Base-by-base conservation (phyloP, 2,797 vertebrate species). In the Poeciliopsis paucimaculata region DNA sequence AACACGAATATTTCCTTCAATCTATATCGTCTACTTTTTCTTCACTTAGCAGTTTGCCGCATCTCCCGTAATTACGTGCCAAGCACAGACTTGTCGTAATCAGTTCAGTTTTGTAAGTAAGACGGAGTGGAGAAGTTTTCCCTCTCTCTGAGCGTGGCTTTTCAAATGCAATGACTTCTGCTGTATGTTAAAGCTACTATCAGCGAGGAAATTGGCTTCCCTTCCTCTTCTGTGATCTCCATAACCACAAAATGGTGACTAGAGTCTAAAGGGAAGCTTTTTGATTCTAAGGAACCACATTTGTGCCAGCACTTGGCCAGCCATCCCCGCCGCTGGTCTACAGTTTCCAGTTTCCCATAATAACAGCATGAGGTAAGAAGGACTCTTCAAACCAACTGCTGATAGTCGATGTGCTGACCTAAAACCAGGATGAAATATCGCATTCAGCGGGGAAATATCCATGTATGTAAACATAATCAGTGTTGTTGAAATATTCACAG, bases 381-480 rank as follows among this genome's bases (percentile, higher is more conserved):
- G 74, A 77, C 78, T 81, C 77, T 51, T 88, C 84, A 57, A 74
- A 87, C 82, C 77, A 76, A 86, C 78, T 90, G 88, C 78, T 88
- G 86, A 87, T 84, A 83, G 80, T 76, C 83, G 84, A 41, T 72
- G 85, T 83, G 89, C 49, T 84, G 78, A 87, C 81, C 66, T 51
- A 72, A 88, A 90, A 84, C 76, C 79, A 10, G 77, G 80, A 85
- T 70, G 74, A 83, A 80, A 87, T 84, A 78, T 79, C 28, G 39
- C 49, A 71, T 84, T 88, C 76, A 84, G 80, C 84, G 28, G 74
- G 87, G 73, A 89, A 88, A 86, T 83, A 55, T 82, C 60, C 55
- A 47, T 72, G 78, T 86, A 80, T 89, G 85, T 91, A 91, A 92
- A 93, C 91, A 92, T 84, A 91, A 90, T 90, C 88, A 90, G 89